Conservation (phyloP, 2,797 vertebrate genomes). For the Hipposideros larvatus region DNA sequence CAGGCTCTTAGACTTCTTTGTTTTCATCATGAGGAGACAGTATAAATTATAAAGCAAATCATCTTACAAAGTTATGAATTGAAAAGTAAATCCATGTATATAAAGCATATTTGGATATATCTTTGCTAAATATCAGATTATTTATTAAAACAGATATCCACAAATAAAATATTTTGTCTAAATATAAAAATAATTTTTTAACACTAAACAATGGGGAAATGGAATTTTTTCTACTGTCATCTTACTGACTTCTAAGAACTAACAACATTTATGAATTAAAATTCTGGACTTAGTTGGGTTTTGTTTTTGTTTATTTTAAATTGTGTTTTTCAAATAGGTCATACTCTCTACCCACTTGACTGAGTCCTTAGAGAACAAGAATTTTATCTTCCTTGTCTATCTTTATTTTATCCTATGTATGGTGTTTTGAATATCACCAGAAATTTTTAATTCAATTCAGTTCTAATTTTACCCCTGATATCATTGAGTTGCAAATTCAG, state of each 20-base stretch:
- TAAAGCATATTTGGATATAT: background rate
- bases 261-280: background rate
- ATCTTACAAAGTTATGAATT: background rate
- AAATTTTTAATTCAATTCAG: constrained; percentile 65
- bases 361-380: background rate
- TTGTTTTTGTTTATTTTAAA: constrained; percentile 11
- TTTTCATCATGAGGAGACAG: background rate
- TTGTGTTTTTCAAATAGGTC: background rate
- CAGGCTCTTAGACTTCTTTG: background rate
- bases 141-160: background rate
- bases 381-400: background rate
- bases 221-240: background rate
- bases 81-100: background rate
- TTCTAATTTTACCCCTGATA: constrained; percentile 69
- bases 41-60: constrained; percentile 24
- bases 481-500: constrained; percentile 64
- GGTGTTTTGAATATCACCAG: background rate
- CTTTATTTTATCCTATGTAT: constrained; percentile 25
- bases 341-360: background rate
- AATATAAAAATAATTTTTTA: background rate
- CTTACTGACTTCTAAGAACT: constrained; percentile 8
- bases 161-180: constrained; percentile 1
- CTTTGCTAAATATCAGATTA: background rate
- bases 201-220: background rate
- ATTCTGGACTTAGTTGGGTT: background rate